These are phyloP conservation scores for Clostera curtula DNA, from an alignment of 2,888 invertebrate genomes.

Conservation along the genomic window DNA sequence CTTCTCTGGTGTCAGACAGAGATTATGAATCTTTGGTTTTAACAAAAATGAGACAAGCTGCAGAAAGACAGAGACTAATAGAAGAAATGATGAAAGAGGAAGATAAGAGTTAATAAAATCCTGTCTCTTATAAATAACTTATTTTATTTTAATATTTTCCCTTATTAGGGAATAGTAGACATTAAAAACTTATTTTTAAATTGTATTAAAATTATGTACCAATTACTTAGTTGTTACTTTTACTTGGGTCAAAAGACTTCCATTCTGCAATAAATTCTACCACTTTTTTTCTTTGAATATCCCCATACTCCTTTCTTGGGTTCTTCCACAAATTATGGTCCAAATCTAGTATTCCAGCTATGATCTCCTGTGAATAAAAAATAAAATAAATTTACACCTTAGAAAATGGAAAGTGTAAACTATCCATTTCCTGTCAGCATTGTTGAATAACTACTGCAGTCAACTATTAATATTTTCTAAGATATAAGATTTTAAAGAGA, in stretches of 20 bases:
- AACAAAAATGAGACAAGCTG: conserved; percentile 87
- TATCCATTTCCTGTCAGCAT: too few relatives aligned
- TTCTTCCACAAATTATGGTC: conserved; percentile 91
- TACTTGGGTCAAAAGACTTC: conserved; percentile 77
- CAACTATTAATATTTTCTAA: too few relatives aligned
- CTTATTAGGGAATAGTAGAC: background rate
- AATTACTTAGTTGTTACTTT: conserved; percentile 24
- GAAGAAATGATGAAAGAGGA: conserved; percentile 80
- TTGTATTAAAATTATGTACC: conserved; percentile 1
- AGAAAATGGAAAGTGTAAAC: conserved; percentile 1
- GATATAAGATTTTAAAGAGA: too few relatives aligned
- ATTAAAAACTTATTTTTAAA: conserved; percentile 3
- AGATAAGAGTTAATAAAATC: conserved; percentile 23
- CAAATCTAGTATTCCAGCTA: conserved; percentile 95
- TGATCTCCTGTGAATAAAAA: conserved; percentile 81
- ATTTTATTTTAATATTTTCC: background rate
- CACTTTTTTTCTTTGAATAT: conserved; percentile 84
- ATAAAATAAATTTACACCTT: conserved; percentile 4
- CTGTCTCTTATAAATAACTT: conserved; percentile 5
- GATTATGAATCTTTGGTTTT: conserved; percentile 90
- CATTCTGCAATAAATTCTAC: conserved; percentile 81
- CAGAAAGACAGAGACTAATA: conserved; percentile 86
- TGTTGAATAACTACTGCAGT: too few relatives aligned
- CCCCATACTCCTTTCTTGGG: conserved; percentile 83
- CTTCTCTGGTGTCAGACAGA: conserved; percentile 72